Percentiles rank a stretch among this genome's conserved stretches.
phyloP scores from a whole-genome alignment of 2,113 vertebrate genomes.

The Varanus salvator region DNA sequence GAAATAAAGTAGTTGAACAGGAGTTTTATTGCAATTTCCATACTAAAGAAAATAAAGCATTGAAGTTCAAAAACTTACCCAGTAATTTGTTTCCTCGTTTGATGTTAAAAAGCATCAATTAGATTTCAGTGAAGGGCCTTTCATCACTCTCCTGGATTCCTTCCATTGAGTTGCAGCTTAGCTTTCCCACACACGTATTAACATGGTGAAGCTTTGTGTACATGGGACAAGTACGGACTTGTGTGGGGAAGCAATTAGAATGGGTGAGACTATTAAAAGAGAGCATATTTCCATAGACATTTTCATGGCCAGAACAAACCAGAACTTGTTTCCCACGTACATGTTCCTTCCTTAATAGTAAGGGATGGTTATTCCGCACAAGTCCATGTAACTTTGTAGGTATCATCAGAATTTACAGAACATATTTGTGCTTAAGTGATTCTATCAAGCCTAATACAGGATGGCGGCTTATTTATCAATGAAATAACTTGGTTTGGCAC shows the following conservation, averaged over 20 bases:
- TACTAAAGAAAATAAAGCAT: slow-evolving; percentile 30
- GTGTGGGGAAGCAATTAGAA: slow-evolving; percentile 11
- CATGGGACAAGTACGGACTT: slow-evolving; percentile 11
- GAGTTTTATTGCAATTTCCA: slow-evolving; percentile 10
- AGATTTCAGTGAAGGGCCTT: slow-evolving; percentile 38
- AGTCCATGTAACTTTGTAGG: background rate
- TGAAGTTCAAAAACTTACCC: slow-evolving; percentile 16
- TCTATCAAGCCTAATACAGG: background rate
- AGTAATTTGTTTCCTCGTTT: slow-evolving; percentile 56
- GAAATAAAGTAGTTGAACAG: background rate
- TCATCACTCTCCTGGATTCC: slow-evolving; percentile 34
- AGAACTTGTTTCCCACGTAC: slow-evolving; percentile 4
- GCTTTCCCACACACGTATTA: slow-evolving; percentile 26
- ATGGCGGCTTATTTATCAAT: background rate
- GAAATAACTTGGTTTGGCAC: background rate
- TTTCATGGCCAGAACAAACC: slow-evolving; percentile 39
- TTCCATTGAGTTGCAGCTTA: slow-evolving; percentile 23
- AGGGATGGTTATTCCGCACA: background rate
- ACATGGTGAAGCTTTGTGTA: slow-evolving; percentile 48
- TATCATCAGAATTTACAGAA: background rate
- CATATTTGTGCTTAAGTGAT: background rate
- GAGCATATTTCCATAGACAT: slow-evolving; percentile 29
- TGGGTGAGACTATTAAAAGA: background rate
- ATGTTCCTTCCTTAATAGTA: background rate
- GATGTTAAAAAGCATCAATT: slow-evolving; percentile 45